Evolutionary conservation across 2,888 invertebrate genomes (phyloP).

Genomic region (Conistra vaccinii): DNA sequence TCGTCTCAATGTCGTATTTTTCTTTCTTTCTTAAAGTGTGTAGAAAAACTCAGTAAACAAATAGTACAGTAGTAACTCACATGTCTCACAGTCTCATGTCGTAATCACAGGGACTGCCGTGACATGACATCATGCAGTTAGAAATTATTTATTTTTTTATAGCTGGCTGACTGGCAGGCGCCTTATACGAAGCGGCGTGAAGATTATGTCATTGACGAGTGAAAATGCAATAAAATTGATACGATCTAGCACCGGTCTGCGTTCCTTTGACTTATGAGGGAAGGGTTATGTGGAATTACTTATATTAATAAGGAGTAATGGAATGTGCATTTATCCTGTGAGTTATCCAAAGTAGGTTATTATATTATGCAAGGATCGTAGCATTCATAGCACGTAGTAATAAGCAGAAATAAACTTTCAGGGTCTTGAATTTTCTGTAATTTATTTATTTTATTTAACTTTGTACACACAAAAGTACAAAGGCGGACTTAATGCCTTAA

Average conservation of each 20-base stretch:
- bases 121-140: slow-evolving; percentile 63
- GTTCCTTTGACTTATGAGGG: slow-evolving; percentile 15
- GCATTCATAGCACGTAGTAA: neutral
- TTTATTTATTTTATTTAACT: too few species aligned
- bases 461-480: too few species aligned
- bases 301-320: neutral
- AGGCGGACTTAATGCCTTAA: too few species aligned
- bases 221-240: slow-evolving; percentile 78
- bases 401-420: neutral
- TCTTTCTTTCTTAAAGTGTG: neutral
- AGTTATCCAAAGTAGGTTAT: too few species aligned
- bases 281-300: neutral
- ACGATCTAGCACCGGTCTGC: slow-evolving; percentile 53
- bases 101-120: slow-evolving; percentile 37
- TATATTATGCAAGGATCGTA: neutral
- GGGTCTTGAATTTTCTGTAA: neutral
- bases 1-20: too few species aligned
- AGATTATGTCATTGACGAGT: slow-evolving; percentile 76
- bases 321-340: neutral
- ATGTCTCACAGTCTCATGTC: slow-evolving; percentile 21
- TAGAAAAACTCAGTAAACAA: slow-evolving; percentile 15
- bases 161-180: slow-evolving; percentile 41
- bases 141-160: slow-evolving; percentile 68
- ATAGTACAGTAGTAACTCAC: slow-evolving; percentile 31
- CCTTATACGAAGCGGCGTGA: slow-evolving; percentile 62